phyloP scores from a whole-genome alignment of 2,797 vertebrate genomes.

The Uromys caudimaculatus region DNA sequence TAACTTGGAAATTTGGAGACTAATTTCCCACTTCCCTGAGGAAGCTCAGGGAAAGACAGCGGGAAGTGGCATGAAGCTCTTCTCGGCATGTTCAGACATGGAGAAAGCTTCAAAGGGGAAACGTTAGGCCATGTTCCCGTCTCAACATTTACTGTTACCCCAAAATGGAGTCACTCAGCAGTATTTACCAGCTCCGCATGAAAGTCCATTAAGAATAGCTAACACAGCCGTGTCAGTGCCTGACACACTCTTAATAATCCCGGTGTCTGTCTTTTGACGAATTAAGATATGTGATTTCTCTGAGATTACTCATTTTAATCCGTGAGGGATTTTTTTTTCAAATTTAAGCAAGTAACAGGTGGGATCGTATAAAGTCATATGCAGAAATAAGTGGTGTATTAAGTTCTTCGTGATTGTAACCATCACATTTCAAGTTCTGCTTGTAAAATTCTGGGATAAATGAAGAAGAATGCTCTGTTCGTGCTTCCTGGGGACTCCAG shows the following conservation, averaged over 20 bases:
- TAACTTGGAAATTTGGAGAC: constrained; percentile 42
- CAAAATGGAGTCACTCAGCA: constrained; percentile 2
- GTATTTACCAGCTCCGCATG: constrained; percentile 1
- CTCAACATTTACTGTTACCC: not conserved
- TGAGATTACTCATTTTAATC: not conserved
- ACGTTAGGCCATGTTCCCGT: not conserved
- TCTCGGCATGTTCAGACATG: not conserved
- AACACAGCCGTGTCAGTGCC: not conserved
- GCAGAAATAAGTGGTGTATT: not conserved
- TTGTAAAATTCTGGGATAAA: constrained; percentile 4
- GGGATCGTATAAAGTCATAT: not conserved
- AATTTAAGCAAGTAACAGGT: not conserved
- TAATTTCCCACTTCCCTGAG: constrained; percentile 22
- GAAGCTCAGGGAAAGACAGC: not conserved
- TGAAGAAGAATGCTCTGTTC: not conserved
- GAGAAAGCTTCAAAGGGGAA: constrained; percentile 8
- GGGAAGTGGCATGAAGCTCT: not conserved
- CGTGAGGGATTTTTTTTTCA: not conserved
- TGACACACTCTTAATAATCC: not conserved
- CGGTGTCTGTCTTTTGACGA: not conserved
- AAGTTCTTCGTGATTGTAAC: not conserved
- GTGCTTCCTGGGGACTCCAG: not conserved
- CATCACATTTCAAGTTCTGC: not conserved
- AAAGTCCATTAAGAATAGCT: constrained; percentile 47
- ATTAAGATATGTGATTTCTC: not conserved